Conservation (phyloP, 2,113 vertebrate genomes). For the Sclerurus mexicanus region DNA sequence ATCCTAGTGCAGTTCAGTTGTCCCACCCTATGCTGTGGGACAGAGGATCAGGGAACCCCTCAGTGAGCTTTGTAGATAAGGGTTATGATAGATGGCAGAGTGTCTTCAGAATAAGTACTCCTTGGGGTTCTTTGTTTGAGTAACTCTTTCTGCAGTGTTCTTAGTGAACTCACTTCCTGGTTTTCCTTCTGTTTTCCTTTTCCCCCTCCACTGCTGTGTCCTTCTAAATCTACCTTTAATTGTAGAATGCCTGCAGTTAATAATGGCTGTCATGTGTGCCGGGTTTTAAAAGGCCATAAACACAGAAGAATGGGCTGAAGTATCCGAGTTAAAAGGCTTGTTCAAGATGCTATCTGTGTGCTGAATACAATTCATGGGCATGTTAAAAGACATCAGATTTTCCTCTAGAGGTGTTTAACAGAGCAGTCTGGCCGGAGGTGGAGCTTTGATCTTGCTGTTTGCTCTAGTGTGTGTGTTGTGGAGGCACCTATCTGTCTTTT, state of each 20-base stretch:
- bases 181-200: background rate
- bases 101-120: background rate
- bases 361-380: background rate
- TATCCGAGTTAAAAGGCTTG: constrained; percentile 9
- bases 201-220: background rate
- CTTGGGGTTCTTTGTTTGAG: background rate
- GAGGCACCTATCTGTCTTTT: background rate
- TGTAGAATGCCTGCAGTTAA: background rate
- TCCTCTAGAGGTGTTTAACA: constrained; percentile 1
- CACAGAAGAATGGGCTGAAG: background rate
- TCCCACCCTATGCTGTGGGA: background rate
- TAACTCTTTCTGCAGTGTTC: background rate
- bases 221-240: background rate
- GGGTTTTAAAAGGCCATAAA: constrained; percentile 38
- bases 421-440: background rate
- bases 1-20: fast-evolving
- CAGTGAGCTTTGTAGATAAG: background rate
- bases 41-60: background rate
- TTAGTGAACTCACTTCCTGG: background rate
- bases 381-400: constrained; percentile 15
- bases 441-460: background rate
- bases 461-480: background rate
- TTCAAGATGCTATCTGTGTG: constrained; percentile 44
- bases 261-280: background rate
- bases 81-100: background rate